Conservation (phyloP, 1,140 invertebrate species). For the Pogonognathellus flavescens region DNA sequence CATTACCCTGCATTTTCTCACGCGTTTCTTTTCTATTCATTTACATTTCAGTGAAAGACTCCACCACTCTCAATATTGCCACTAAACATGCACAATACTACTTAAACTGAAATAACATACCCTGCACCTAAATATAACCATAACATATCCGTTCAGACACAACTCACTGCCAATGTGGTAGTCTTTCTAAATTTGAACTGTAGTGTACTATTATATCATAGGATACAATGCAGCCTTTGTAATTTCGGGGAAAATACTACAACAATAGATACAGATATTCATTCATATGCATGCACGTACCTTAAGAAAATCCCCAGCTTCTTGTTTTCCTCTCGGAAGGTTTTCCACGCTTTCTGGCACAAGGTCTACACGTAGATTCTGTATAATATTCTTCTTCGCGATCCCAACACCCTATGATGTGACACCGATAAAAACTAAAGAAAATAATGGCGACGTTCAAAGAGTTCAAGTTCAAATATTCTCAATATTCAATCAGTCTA, state of each 20-base stretch:
- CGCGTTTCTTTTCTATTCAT: slow-evolving; percentile 37
- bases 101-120: slow-evolving; percentile 38
- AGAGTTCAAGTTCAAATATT: too few relatives aligned
- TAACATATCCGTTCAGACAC: not conserved
- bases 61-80: slow-evolving; percentile 23
- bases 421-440: too few relatives aligned
- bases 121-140: not conserved
- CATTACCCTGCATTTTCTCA: slow-evolving; percentile 39
- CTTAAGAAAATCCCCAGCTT: slow-evolving; percentile 46
- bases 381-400: too few relatives aligned
- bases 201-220: not conserved
- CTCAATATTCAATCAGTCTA: too few relatives aligned
- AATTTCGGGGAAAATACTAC: not conserved
- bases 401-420: too few relatives aligned
- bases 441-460: too few relatives aligned
- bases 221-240: not conserved
- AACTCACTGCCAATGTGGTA: not conserved
- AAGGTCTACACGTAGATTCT: not conserved
- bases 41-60: slow-evolving; percentile 39
- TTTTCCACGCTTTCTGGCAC: not conserved
- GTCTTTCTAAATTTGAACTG: not conserved
- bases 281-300: not conserved
- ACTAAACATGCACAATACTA: slow-evolving; percentile 42
- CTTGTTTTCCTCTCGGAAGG: not conserved
- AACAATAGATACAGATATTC: not conserved